Conservation (phyloP, 2,113 vertebrate species). For the Oryzias woworae region DNA sequence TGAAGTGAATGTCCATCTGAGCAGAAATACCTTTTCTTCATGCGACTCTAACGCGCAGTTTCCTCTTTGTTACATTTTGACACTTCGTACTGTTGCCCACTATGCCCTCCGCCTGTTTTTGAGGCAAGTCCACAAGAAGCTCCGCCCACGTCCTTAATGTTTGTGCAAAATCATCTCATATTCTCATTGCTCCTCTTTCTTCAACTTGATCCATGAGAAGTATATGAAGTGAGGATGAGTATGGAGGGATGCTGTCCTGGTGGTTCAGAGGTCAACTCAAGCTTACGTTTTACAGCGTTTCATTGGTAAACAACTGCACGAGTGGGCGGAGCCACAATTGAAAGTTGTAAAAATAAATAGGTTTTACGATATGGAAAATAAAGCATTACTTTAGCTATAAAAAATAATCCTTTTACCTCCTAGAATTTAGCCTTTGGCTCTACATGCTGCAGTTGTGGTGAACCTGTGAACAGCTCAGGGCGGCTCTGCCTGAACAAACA, state of each 20-base stretch:
- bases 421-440: slow-evolving; percentile 13
- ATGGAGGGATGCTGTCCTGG: slow-evolving; percentile 17
- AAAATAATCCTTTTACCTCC: slow-evolving; percentile 27
- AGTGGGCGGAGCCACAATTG: slow-evolving; percentile 15
- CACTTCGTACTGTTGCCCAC: slow-evolving; percentile 43
- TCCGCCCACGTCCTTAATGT: slow-evolving; percentile 58
- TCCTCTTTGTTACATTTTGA: slow-evolving; percentile 64
- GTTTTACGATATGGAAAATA: slow-evolving; percentile 20
- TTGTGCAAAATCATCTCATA: slow-evolving; percentile 77
- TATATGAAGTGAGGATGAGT: slow-evolving; percentile 56
- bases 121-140: slow-evolving; percentile 40
- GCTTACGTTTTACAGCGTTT: slow-evolving; percentile 12
- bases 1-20: not conserved
- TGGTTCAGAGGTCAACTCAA: slow-evolving; percentile 18
- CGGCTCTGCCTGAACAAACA: slow-evolving; percentile 16
- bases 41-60: slow-evolving; percentile 73
- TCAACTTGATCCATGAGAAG: slow-evolving; percentile 66
- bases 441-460: slow-evolving; percentile 12
- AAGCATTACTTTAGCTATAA: slow-evolving; percentile 34
- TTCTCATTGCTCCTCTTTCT: slow-evolving; percentile 57
- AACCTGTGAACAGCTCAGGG: not conserved
- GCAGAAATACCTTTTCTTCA: not conserved
- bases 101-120: slow-evolving; percentile 21
- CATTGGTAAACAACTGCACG: not conserved
- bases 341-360: slow-evolving; percentile 39